A percentile compares a stretch with the other conserved stretches of the same genome.
phyloP scores from a whole-genome alignment of 2,888 invertebrate genomes.

The Polymixis flavicincta region DNA sequence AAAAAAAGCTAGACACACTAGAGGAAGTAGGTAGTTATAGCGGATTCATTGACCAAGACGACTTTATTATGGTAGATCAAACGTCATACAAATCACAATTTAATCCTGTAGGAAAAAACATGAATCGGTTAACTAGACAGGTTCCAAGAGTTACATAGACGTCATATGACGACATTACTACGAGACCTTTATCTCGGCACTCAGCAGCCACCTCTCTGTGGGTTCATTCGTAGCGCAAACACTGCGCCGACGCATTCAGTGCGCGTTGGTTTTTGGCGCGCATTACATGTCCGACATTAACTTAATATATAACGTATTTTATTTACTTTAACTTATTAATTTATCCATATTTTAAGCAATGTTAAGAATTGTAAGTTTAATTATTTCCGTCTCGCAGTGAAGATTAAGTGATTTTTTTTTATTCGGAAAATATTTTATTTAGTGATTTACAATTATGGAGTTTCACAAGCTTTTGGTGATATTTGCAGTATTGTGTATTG shows the following conservation, averaged over 20 bases:
- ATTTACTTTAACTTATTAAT: conserved; percentile 35
- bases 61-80: not conserved
- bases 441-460: conserved; percentile 55
- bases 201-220: conserved; percentile 22
- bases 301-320: conserved; percentile 32
- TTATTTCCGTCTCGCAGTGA: conserved; percentile 48
- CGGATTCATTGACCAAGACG: conserved; percentile 11
- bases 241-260: conserved; percentile 61
- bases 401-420: conserved; percentile 50
- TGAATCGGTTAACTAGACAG: conserved; percentile 1
- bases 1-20: not conserved
- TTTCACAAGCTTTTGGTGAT: conserved; percentile 53
- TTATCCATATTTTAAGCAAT: conserved; percentile 42
- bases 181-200: conserved; percentile 50
- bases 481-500: conserved; percentile 60
- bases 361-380: conserved; percentile 33
- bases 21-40: conserved; percentile 24
- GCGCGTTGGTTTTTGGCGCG: conserved; percentile 61
- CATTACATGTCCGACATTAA: conserved; percentile 52
- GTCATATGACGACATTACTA: conserved; percentile 53
- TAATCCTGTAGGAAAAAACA: conserved; percentile 5
- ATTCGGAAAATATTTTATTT: conserved; percentile 20
- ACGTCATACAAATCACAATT: conserved; percentile 31
- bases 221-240: conserved; percentile 47
- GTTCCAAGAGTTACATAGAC: conserved; percentile 26